phyloP scores from a whole-genome alignment of 2,113 vertebrate genomes.

The Pterocles gutturalis region DNA sequence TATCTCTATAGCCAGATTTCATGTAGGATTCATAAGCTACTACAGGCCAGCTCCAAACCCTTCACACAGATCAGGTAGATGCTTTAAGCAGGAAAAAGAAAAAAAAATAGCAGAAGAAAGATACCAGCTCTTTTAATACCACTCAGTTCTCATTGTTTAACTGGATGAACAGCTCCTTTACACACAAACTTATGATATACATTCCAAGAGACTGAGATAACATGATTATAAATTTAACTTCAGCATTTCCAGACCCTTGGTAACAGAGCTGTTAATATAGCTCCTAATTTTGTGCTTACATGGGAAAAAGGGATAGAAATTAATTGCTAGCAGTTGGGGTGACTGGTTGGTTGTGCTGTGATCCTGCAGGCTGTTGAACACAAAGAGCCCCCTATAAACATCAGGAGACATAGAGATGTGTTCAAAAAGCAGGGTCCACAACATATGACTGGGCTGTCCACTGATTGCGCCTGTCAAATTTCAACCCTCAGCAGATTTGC shows the following conservation, averaged over 20 bases:
- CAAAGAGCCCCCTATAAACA: neutral
- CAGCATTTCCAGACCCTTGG: neutral
- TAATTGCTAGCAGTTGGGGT: neutral
- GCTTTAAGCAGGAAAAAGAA: neutral
- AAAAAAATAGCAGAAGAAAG: neutral
- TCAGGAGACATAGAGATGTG: neutral
- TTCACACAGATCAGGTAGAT: neutral
- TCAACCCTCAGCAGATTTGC: slow-evolving; percentile 15
- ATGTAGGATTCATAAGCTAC: neutral
- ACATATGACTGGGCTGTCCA: neutral
- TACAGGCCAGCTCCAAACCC: neutral
- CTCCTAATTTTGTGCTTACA: neutral
- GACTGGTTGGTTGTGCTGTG: neutral
- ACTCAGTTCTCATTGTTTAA: neutral
- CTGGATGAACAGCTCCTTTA: neutral
- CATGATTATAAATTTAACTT: neutral
- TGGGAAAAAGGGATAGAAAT: neutral
- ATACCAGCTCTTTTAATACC: neutral
- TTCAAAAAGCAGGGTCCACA: neutral
- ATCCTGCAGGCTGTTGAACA: neutral
- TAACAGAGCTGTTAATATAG: neutral
- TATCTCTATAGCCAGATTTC: neutral
- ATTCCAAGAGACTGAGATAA: neutral
- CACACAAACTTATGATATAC: neutral
- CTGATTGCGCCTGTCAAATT: neutral